These are phyloP conservation scores for Xyrauchen texanus DNA, from an alignment of 2,113 vertebrate genomes.

Conservation along the genomic window DNA sequence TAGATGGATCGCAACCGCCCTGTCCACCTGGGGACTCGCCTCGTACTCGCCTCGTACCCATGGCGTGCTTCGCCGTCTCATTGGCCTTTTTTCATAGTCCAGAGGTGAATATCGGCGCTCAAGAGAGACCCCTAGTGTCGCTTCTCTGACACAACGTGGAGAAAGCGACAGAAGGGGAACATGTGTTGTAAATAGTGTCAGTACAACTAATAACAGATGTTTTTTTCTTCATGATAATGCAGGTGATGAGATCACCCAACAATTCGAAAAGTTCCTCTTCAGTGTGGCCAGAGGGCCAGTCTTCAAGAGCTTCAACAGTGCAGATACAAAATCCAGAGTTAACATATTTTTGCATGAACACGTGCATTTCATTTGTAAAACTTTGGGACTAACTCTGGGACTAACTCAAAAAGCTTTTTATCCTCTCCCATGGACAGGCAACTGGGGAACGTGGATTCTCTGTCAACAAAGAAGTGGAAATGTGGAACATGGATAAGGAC, in stretches of 20 bases:
- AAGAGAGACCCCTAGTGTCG: too few species aligned
- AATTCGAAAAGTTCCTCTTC: slow-evolving; percentile 45
- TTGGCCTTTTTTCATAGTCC: too few species aligned
- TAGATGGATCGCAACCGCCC: too few species aligned
- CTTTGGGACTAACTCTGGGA: neutral
- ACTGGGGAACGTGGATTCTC: slow-evolving; percentile 38
- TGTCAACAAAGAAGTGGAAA: slow-evolving; percentile 42
- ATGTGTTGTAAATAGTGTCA: slow-evolving; percentile 2
- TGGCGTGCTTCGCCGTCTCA: too few species aligned
- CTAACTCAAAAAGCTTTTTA: slow-evolving; percentile 31
- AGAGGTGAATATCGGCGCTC: too few species aligned
- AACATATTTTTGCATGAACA: slow-evolving; percentile 42
- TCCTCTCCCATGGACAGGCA: slow-evolving; percentile 45
- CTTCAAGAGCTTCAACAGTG: slow-evolving; percentile 34
- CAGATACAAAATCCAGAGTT: slow-evolving; percentile 36
- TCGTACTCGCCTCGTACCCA: too few species aligned
- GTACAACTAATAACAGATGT: slow-evolving; percentile 18
- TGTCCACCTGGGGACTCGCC: too few species aligned
- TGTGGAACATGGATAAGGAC: slow-evolving; percentile 41
- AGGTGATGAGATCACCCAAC: slow-evolving; percentile 35
- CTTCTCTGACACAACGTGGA: too few species aligned
- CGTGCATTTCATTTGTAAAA: slow-evolving; percentile 12
- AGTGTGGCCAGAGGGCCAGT: slow-evolving; percentile 42
- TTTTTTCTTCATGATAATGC: neutral
- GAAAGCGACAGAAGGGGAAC: too few species aligned